A percentile compares a stretch with the other conserved stretches of the same genome.
phyloP scores from a whole-genome alignment of 2,113 vertebrate genomes.

The Callocephalon fimbriatum region DNA sequence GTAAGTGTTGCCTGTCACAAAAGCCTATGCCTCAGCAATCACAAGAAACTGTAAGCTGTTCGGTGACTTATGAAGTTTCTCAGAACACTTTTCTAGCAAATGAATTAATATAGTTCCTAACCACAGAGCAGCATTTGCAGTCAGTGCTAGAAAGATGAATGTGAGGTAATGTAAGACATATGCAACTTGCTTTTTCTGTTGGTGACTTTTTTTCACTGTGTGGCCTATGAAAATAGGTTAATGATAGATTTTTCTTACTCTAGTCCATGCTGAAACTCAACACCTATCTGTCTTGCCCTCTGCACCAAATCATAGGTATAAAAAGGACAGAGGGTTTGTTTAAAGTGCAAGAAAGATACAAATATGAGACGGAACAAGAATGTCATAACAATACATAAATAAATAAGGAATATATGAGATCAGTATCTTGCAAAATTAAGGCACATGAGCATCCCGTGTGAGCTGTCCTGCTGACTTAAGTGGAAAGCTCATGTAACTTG shows the following conservation, averaged over 20 bases:
- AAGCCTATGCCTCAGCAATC: not conserved
- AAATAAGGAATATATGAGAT: not conserved
- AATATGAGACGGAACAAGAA: not conserved
- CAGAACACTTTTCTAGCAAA: not conserved
- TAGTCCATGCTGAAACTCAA: not conserved
- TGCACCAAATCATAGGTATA: rapidly evolving
- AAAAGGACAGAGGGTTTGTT: not conserved
- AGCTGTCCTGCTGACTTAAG: constrained; percentile 31
- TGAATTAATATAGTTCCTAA: not conserved
- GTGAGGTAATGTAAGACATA: not conserved
- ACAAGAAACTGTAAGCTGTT: not conserved
- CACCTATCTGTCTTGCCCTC: not conserved
- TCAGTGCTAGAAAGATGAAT: not conserved
- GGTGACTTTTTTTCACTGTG: not conserved
- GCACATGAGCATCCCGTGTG: not conserved
- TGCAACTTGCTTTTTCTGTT: not conserved
- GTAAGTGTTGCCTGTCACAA: not conserved
- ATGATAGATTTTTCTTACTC: not conserved
- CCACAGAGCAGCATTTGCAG: not conserved
- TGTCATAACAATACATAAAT: not conserved
- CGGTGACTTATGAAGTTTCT: not conserved
- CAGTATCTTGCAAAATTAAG: not conserved
- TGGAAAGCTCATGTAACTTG: not conserved
- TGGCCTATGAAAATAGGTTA: not conserved
- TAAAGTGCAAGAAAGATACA: not conserved